Evolutionary conservation across 2,113 vertebrate species (phyloP), one percentile per base, ranked within the genome.

Genomic region (Plectropomus leopardus): DNA sequence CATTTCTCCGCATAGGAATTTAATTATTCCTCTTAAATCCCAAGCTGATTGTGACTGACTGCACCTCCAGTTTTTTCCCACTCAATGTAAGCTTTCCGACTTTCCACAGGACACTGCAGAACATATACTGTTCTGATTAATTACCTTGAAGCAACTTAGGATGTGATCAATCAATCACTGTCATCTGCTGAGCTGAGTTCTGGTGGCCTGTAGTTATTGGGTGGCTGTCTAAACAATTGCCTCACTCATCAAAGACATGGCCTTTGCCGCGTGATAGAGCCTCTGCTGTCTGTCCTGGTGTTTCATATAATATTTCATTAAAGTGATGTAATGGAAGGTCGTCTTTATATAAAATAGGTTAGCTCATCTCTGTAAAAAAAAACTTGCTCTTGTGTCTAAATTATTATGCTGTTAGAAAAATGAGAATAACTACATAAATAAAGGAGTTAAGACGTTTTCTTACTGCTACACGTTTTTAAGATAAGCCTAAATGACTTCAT

Each of bases 141-240:
- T 84, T 66, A 65, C 36, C 44, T 23, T n/a, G 10, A 64, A 54
- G 19, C 11, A 4, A 59, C 58, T 63, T 57, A 36, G 36, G 55
- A 82, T 47, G 19, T 57, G 36, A 82, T 79, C 15, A 10, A 44
- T 90, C 54, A 69, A 51, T 81, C 58, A 66, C 32, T 66, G 78
- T 61, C 57, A 69, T 32, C 57, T 59, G 24, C 45, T 76, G 19
- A 85, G 55, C 34, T 53, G 36, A 58, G 23, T 26, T 65, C 28
- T 42, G 58, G 70, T 54, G 50, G 30, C 50, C 10, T 42, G 42
- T 26, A 44, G 59, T 79, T 64, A 58, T 34, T 63, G 40, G 14
- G 23, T 59, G 45, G 30, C 16, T 4, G 34, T 16, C 55, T 75
- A 17, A 60, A 69, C 42, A 86, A 74, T 63, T 11, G 14, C 30